These are phyloP conservation scores for Meghimatium bilineatum DNA, from an alignment of 2,888 invertebrate genomes.

Conservation along the genomic window DNA sequence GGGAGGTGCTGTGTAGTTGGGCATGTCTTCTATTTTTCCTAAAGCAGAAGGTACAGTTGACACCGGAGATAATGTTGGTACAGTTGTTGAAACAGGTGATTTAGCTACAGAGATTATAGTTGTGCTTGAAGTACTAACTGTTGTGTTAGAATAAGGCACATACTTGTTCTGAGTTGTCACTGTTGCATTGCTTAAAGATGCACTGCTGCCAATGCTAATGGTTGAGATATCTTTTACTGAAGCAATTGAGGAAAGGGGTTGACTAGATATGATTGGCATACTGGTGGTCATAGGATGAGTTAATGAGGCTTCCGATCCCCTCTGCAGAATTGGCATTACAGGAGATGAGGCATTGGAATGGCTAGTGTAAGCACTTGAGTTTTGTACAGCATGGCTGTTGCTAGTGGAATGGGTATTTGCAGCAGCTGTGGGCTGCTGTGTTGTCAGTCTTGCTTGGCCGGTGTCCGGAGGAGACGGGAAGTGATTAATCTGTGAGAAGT, in stretches of 20 bases:
- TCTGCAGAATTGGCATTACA: conserved; percentile 34
- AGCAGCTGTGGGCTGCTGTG: neutral
- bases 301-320: conserved; percentile 8
- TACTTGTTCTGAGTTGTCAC: conserved; percentile 21
- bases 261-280: conserved; percentile 39
- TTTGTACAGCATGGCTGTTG: neutral
- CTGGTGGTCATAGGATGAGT: conserved; percentile 1
- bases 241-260: conserved; percentile 5
- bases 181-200: conserved; percentile 12
- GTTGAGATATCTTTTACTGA: conserved; percentile 32
- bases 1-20: neutral
- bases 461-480: conserved; percentile 13
- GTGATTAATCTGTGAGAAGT: neutral
- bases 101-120: neutral
- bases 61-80: neutral
- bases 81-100: neutral
- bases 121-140: conserved; percentile 1
- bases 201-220: conserved; percentile 26
- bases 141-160: conserved; percentile 38
- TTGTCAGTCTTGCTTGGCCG: conserved; percentile 4
- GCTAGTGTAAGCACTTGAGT: conserved; percentile 19
- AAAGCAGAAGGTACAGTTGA: neutral
- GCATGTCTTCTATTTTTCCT: neutral
- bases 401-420: conserved; percentile 35
- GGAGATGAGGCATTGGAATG: conserved; percentile 47